Evolutionary conservation across 2,888 invertebrate genomes (phyloP).

Genomic region (Ferrisia virgata): DNA sequence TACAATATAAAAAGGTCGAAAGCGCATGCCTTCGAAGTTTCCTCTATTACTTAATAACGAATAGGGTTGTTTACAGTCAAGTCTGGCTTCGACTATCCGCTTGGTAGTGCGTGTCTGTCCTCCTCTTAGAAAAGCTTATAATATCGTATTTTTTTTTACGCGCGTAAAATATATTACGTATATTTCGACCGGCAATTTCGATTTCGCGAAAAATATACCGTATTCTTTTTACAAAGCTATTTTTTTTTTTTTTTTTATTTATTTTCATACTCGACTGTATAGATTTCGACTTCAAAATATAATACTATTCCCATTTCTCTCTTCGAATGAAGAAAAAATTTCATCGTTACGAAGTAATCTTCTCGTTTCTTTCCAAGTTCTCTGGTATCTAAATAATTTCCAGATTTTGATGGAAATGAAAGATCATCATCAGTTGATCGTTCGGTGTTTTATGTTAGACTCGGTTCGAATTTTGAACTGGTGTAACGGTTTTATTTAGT

Average conservation of each 20-base stretch:
- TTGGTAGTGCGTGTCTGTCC: slow-evolving; percentile 34
- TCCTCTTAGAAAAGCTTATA: slow-evolving; percentile 13
- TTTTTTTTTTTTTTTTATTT: not conserved
- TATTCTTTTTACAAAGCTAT: not conserved
- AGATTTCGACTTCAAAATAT: not conserved
- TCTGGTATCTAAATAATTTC: not conserved
- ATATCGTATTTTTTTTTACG: not conserved
- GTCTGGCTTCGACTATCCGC: slow-evolving; percentile 35
- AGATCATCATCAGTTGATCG: not conserved
- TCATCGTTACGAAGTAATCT: not conserved
- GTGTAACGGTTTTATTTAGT: not conserved
- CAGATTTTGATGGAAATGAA: not conserved
- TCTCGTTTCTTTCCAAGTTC: not conserved
- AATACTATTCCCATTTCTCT: not conserved
- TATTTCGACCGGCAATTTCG: not conserved
- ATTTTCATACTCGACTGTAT: not conserved
- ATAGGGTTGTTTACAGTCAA: slow-evolving; percentile 34
- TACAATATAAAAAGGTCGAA: not conserved
- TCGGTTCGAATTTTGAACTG: not conserved
- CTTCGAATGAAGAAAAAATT: not conserved
- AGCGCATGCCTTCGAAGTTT: slow-evolving; percentile 28
- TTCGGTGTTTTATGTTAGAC: not conserved
- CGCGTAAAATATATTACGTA: not conserved
- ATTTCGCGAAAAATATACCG: not conserved
- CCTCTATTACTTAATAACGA: slow-evolving; percentile 38